Base-by-base conservation (phyloP, 2,888 invertebrate genomes). In the Uropetala carovei region DNA sequence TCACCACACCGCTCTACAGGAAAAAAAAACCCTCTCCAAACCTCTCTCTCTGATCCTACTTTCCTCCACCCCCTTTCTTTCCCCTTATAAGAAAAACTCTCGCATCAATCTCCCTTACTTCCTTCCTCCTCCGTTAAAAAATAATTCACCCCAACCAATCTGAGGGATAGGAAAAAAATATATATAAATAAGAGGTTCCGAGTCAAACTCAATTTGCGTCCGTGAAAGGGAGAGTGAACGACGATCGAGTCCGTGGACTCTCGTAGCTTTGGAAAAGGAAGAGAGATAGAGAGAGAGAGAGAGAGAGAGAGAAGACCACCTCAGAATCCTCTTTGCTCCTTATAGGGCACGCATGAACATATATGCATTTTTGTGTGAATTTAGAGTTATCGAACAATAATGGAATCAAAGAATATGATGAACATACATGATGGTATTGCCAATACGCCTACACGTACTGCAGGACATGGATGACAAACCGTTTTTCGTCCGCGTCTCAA, bases 201-300 rank as follows among this genome's bases (percentile, higher is more conserved):
- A 86, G 86, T 86, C 86, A 86, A 86, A 86, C 86, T 86, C 86
- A 86, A 86, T 86, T 86, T 86, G 60, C 86, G 22, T 86, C 86
- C 86, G 18, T 27, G 86, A 60, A 86, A 86, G 83, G 83, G 43
- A 86, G 30, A 60, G 85, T 75, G 75, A 22, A 27, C 75, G 75
- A 27, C 18, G 75, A 75, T 75, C 9, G 75, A 75, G 22, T 75
- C 75, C 27, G 75, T 27, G 22, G 75, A 22, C 75, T 75, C 22
- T 18, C n/a, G 68, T 9, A 68, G 68, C 18, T 68, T 68, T 68
- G 22, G 68, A 18, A n/a, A 18, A n/a, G 75, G 18, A 58, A 59
- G 58, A 58, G 30, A 86, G 59, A 14, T 58, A 59, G 58, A 58
- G 30, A 86, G 59, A 14, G 85, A 59, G 58, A 58, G 30, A 86